Base-by-base conservation (phyloP, 2,113 vertebrate species). In the Salvelinus alpinus region DNA sequence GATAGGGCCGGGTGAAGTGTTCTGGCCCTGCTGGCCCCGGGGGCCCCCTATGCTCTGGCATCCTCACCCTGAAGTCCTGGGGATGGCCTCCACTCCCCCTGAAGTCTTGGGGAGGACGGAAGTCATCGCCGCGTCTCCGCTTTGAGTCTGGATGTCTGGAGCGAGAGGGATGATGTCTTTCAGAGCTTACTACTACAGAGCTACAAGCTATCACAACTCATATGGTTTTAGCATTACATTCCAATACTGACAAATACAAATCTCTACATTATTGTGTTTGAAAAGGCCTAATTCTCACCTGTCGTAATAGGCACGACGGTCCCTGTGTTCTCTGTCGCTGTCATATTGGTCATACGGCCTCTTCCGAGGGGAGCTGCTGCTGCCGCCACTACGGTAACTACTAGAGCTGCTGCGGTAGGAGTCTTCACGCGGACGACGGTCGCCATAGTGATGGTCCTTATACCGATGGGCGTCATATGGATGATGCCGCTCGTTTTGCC, bases 401-500 rank as follows among this genome's bases (percentile, higher is more conserved):
- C 95, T 93, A 0, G 96, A 96, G 90, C 94, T 96, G 20, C 96
- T 96, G 20, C 96, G 94, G 85, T 98, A 97, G 2, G 93, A 83
- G 0, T 99, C 97, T 13, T 93, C 86, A 1, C 96, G 97, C 0
- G 92, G 87, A 11, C 96, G 93, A 0, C 97, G 93, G 3, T 98
- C 97, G 3, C 92, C 89, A 0, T 99, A 99, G 79, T 98, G 96
- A 84, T 96, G 96, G 60, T 99, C 97, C 91, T 99, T 99, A 81
- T 98, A 97, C 81, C 98, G 95, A 77, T 96, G 96, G 78, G 90
- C 90, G 62, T 99, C 98, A 0, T 98, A 99, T 3, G 92, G 93
- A 73, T 98, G 96, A 78, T 98, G 96, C 3, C 97, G 90, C n/a
- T 99, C 97, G 3, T 95, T 92, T 1, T 94, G 94, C 97, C 98